phyloP scores from a whole-genome alignment of 2,113 vertebrate genomes.

The Benitochromis conjunctus region DNA sequence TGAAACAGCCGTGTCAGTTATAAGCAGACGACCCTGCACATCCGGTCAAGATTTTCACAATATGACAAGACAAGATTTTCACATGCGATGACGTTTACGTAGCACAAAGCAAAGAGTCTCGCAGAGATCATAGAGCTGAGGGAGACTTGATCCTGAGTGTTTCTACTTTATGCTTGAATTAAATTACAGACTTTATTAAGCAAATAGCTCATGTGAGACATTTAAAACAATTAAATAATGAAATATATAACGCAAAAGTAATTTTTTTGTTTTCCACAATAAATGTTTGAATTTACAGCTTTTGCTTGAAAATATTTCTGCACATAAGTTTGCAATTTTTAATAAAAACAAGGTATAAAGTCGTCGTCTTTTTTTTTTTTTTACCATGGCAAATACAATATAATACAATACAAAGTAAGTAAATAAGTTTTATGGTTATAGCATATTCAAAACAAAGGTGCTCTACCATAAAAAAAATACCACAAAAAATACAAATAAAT shows the following conservation, averaged over 20 bases:
- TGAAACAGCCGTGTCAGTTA: neutral
- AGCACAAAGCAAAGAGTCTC: neutral
- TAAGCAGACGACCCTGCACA: accelerated
- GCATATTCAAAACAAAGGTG: neutral
- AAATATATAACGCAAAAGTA: neutral
- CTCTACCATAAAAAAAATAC: neutral
- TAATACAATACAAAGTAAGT: neutral
- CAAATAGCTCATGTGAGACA: neutral
- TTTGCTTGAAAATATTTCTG: neutral
- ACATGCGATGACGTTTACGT: neutral
- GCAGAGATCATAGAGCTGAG: neutral
- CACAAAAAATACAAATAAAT: neutral
- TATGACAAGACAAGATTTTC: neutral
- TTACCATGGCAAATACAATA: neutral
- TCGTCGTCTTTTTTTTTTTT: neutral
- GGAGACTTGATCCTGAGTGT: neutral
- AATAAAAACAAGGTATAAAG: neutral
- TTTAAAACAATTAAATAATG: neutral
- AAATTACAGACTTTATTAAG: neutral
- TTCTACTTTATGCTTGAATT: neutral
- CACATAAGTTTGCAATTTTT: neutral
- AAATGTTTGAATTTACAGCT: neutral
- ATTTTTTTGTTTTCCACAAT: neutral
- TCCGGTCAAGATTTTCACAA: slow-evolving; percentile 29
- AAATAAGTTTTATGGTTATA: neutral